phyloP scores from a whole-genome alignment of 1,140 invertebrate genomes.

The Acromyrmex charruanus region DNA sequence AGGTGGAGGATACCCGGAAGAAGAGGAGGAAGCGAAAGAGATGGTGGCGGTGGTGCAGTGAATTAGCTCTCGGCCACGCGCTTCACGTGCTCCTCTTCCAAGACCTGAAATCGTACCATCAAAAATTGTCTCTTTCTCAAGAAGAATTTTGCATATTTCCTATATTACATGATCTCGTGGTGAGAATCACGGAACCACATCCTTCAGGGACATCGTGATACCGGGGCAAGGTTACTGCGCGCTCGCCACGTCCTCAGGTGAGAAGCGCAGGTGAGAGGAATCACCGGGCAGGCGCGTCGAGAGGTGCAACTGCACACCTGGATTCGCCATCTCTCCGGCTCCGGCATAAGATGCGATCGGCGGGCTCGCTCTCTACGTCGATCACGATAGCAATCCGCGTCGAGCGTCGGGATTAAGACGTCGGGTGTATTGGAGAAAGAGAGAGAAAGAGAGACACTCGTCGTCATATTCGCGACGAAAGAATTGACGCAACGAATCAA shows the following conservation, averaged over 20 bases:
- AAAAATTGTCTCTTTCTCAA: neutral
- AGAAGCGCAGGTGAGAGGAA: slow-evolving; percentile 69
- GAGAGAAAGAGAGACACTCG: neutral
- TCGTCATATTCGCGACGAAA: neutral
- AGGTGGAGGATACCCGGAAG: slow-evolving; percentile 25
- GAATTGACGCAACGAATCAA: neutral
- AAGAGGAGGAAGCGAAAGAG: neutral
- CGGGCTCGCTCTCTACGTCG: slow-evolving; percentile 42
- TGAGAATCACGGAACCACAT: neutral
- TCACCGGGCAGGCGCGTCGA: slow-evolving; percentile 74
- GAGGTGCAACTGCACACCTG: slow-evolving; percentile 45
- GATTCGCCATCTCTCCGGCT: neutral
- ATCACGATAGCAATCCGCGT: slow-evolving; percentile 19
- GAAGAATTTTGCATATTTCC: neutral
- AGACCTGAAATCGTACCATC: neutral
- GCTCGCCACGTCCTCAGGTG: slow-evolving; percentile 54
- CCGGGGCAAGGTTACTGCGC: slow-evolving; percentile 45
- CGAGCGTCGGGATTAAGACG: slow-evolving; percentile 10
- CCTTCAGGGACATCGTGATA: slow-evolving; percentile 11
- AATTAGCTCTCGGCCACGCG: slow-evolving; percentile 25
- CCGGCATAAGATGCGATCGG: slow-evolving; percentile 64
- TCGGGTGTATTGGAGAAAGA: neutral
- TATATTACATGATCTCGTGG: slow-evolving; percentile 17
- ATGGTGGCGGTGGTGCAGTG: slow-evolving; percentile 25
- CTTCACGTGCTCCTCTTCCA: slow-evolving; percentile 1